phyloP scores from a whole-genome alignment of 2,797 vertebrate genomes.

The Urocyon cinereoargenteus region DNA sequence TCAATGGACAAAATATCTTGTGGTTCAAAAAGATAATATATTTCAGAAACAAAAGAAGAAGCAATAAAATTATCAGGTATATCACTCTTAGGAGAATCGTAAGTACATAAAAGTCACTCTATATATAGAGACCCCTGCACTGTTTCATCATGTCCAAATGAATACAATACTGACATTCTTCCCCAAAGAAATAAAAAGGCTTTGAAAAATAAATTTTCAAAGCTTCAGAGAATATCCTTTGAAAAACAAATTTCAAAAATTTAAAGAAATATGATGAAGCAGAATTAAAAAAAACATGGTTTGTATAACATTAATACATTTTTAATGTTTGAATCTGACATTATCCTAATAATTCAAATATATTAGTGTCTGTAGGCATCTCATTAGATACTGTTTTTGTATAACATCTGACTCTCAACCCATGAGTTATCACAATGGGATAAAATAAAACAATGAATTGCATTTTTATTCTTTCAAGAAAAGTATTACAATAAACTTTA shows the following conservation, averaged over 20 bases:
- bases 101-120: not conserved
- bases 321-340: not conserved
- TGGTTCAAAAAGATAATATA: not conserved
- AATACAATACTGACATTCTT: not conserved
- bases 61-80: not conserved
- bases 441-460: constrained; percentile 63
- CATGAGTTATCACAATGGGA: constrained; percentile 20
- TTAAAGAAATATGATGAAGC: not conserved
- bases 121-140: not conserved
- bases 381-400: not conserved
- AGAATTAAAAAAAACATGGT: not conserved
- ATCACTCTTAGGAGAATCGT: not conserved
- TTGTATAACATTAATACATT: constrained; percentile 3
- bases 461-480: not conserved
- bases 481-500: constrained; percentile 64
- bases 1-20: not conserved
- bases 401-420: not conserved
- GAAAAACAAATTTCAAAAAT: not conserved
- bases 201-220: not conserved
- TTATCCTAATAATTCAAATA: constrained; percentile 52
- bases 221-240: not conserved
- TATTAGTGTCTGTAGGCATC: constrained; percentile 29
- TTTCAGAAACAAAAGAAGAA: not conserved
- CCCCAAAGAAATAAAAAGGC: not conserved
- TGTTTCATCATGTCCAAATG: not conserved